phyloP scores from a whole-genome alignment of 2,888 invertebrate genomes.

The Magallana nippona region DNA sequence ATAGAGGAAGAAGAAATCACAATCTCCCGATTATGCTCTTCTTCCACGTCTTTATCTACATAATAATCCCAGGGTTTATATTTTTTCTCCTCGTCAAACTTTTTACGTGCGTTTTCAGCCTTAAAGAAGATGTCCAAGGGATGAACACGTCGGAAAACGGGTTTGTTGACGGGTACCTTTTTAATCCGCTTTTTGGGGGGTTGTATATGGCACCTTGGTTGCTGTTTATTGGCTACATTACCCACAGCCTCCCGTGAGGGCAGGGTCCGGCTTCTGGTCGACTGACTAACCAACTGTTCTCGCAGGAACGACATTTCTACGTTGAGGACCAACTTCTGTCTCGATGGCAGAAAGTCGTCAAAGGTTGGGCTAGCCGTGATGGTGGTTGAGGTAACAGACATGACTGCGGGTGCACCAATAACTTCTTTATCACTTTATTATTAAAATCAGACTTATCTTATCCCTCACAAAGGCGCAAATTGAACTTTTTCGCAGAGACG shows the following conservation, averaged over 20 bases:
- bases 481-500: conserved; percentile 27
- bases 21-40: not conserved
- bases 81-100: conserved; percentile 37
- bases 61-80: conserved; percentile 47
- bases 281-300: conserved; percentile 37
- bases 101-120: conserved; percentile 35
- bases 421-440: conserved; percentile 23
- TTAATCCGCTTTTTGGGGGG: not conserved
- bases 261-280: not conserved
- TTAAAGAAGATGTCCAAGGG: conserved; percentile 41
- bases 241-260: not conserved
- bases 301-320: conserved; percentile 40
- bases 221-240: not conserved
- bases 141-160: conserved; percentile 19
- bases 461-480: conserved; percentile 17
- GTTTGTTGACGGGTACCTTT: not conserved
- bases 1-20: not conserved
- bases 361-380: conserved; percentile 30
- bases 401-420: not conserved
- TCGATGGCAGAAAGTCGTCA: conserved; percentile 15
- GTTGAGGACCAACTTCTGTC: conserved; percentile 32
- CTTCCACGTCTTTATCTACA: conserved; percentile 38
- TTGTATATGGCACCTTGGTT: not conserved
- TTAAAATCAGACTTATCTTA: conserved; percentile 9
- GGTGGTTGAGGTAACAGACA: conserved; percentile 31